Percentiles rank a stretch among this genome's conserved stretches.
phyloP scores from a whole-genome alignment of 2,113 vertebrate genomes.

The Hymenochirus boettgeri region DNA sequence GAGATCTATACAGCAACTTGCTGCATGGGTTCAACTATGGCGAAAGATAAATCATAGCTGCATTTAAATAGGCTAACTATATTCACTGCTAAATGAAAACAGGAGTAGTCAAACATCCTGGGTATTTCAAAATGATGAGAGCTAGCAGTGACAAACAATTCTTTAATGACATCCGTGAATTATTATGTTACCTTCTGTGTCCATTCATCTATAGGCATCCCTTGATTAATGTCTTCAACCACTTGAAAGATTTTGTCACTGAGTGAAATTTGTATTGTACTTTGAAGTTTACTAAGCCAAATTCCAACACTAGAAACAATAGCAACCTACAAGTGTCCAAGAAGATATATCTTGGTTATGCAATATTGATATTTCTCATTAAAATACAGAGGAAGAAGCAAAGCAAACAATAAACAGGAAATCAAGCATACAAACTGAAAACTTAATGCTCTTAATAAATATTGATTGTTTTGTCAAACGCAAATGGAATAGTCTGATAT shows the following conservation, averaged over 20 bases:
- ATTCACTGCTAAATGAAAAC: no score
- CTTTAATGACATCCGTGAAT: not conserved
- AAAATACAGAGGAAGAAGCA: not conserved
- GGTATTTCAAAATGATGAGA: no score
- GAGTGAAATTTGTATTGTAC: constrained; percentile 10
- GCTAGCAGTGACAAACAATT: not conserved
- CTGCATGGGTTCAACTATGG: no score
- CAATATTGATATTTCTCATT: not conserved
- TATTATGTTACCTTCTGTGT: constrained; percentile 29
- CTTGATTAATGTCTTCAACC: constrained; percentile 31
- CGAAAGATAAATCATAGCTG: no score
- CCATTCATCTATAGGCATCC: constrained; percentile 36
- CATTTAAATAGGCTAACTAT: no score
- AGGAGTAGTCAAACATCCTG: no score
- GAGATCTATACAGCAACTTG: no score
- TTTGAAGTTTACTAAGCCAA: constrained; percentile 36
- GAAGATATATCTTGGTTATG: not conserved
- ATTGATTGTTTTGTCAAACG: not conserved
- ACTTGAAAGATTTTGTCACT: constrained; percentile 21
- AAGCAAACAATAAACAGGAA: not conserved
- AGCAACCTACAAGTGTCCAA: constrained; percentile 19
- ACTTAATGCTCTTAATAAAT: not conserved
- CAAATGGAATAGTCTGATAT: not conserved
- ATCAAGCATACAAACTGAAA: not conserved
- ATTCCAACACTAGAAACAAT: constrained; percentile 23